These are phyloP conservation scores for Phrynocephalus versicolor DNA, from an alignment of 2,113 vertebrate genomes.

Conservation along the genomic window DNA sequence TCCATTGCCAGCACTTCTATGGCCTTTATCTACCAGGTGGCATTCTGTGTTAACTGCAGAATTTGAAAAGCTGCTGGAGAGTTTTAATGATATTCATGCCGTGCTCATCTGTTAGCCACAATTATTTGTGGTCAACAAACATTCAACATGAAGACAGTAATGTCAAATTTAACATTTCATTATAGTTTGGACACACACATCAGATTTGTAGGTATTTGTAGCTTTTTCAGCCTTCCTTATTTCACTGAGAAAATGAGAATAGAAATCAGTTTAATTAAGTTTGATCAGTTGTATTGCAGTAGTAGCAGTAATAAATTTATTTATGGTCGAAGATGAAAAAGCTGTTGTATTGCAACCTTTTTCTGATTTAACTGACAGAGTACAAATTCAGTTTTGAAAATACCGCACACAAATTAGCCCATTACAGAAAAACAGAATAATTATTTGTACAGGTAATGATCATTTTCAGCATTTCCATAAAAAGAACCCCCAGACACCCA, in stretches of 20 bases:
- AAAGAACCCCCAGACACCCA: conserved; percentile 21
- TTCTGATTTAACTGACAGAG: conserved; percentile 3
- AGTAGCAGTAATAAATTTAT: neutral
- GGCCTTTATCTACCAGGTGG: conserved; percentile 14
- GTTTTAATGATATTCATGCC: neutral
- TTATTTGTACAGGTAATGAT: neutral
- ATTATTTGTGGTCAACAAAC: neutral
- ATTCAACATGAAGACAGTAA: neutral
- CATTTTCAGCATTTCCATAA: conserved; percentile 24
- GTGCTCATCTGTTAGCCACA: neutral
- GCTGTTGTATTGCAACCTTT: too few species aligned
- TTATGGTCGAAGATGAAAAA: too few species aligned
- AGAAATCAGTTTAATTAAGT: neutral
- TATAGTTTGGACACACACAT: neutral
- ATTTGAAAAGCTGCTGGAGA: neutral
- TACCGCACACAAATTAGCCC: neutral
- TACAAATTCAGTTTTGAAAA: neutral
- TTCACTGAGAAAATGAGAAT: neutral
- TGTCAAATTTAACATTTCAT: neutral
- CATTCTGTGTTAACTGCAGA: conserved; percentile 36
- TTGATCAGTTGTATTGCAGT: neutral
- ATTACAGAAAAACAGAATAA: conserved; percentile 1
- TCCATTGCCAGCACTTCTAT: conserved; percentile 22
- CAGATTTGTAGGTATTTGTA: conserved; percentile 1
- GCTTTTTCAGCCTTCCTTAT: neutral